These are phyloP conservation scores for Stenopsyche tienmushanensis DNA, from an alignment of 1,140 invertebrate genomes.

Conservation along the genomic window DNA sequence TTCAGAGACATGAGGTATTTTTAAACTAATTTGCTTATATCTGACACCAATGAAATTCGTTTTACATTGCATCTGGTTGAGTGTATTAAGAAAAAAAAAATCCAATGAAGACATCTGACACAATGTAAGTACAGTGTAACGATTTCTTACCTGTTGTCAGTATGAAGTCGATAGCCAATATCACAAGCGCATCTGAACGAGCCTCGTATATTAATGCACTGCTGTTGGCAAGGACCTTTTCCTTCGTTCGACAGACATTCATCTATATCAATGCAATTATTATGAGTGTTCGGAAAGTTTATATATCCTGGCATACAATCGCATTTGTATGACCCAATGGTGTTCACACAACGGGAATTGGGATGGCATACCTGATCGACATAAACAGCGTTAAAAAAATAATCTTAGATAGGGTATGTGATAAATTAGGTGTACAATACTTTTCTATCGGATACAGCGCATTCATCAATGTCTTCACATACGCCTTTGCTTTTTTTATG, in stretches of 20 bases:
- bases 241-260: conserved; percentile 59
- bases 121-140: no score
- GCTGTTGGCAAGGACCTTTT: conserved; percentile 74
- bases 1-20: background rate
- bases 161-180: conserved; percentile 67
- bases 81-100: conserved; percentile 29
- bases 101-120: no score
- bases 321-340: conserved; percentile 78
- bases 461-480: conserved; percentile 91
- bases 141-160: conserved; percentile 69
- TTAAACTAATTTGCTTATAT: no score
- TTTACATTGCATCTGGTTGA: background rate
- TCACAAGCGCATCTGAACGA: conserved; percentile 77
- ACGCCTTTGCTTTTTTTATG: conserved; percentile 60
- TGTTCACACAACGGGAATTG: conserved; percentile 74
- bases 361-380: conserved; percentile 55
- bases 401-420: background rate
- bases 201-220: conserved; percentile 81
- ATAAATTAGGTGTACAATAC: conserved; percentile 37
- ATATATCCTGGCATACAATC: conserved; percentile 75
- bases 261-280: conserved; percentile 64
- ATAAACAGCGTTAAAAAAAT: background rate
- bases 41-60: background rate
- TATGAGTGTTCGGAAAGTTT: conserved; percentile 47
- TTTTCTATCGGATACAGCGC: conserved; percentile 51